phyloP scores from a whole-genome alignment of 2,113 vertebrate genomes.

The Dunckerocampus dactyliophorus region DNA sequence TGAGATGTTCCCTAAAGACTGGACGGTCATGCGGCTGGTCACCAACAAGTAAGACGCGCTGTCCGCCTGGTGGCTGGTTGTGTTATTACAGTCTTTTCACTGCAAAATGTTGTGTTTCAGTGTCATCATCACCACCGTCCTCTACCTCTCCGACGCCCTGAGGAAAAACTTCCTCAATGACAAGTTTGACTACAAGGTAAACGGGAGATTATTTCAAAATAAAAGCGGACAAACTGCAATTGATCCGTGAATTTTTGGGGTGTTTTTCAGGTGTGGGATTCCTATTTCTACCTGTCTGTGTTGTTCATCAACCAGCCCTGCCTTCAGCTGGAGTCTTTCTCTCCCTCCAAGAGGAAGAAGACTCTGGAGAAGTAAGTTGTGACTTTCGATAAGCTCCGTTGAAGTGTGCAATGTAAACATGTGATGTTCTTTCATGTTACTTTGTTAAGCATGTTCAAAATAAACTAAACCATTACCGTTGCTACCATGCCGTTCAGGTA shows the following conservation, averaged over 20 bases:
- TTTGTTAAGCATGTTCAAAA: not conserved
- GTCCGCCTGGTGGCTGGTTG: no score
- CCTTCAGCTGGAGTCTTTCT: constrained; percentile 94
- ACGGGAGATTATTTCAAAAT: not conserved
- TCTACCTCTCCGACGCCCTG: constrained; percentile 96
- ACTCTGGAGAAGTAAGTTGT: constrained; percentile 93
- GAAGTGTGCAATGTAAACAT: not conserved
- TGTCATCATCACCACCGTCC: constrained; percentile 96
- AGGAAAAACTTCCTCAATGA: constrained; percentile 97
- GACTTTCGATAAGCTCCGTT: not conserved
- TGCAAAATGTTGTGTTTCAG: constrained; percentile 61
- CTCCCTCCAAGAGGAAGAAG: constrained; percentile 95
- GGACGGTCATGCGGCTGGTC: constrained; percentile 98
- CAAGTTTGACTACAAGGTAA: constrained; percentile 95
- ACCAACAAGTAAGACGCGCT: constrained; percentile 90
- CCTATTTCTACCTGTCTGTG: constrained; percentile 96
- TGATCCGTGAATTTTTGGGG: not conserved
- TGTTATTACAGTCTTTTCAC: not conserved
- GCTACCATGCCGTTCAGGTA: constrained; percentile 73
- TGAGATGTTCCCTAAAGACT: constrained; percentile 99
- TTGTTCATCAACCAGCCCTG: constrained; percentile 99
- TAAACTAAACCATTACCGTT: not conserved
- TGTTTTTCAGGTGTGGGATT: constrained; percentile 90
- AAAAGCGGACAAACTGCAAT: not conserved
- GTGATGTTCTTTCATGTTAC: no score